Evolutionary conservation across 2,888 invertebrate species (phyloP), one percentile per base, ranked within the genome.

Genomic region (Laothoe populi): DNA sequence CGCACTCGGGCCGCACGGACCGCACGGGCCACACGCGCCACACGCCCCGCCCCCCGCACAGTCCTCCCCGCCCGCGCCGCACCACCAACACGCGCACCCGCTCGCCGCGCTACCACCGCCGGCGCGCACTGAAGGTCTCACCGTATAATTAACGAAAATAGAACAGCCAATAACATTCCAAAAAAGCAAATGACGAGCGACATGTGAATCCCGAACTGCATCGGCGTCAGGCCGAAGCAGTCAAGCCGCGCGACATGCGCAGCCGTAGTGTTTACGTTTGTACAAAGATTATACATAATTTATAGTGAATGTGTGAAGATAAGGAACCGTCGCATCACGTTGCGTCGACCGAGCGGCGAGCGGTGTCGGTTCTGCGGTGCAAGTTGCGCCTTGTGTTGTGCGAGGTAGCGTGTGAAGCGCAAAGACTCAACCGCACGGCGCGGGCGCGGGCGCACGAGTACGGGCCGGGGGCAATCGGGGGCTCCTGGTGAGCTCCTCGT

Each of bases 91-190:
- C 82, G 90, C 72, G 70, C 93, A 79, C 70, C 86, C 93, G 59
- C 93, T 95, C 71, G 89, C 95, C 72, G 93, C 95, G 26, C 90
- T 94, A 31, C 94, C 95, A 61, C 94, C 94, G n/a, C 93, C 94
- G 60, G 92, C 95, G 23, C 93, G 95, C 77, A 95, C 96, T 64
- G 96, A 96, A 82, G 96, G 96, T 53, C 93, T 96, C 79, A 96
- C 96, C 75, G 96, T 96, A 86, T 96, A 94, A 94, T 77, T 75
- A 65, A 63, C 67, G 23, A 65, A 60, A 67, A 63, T 68, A 66
- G 65, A 70, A 63, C 72, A 70, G 70, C 78, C 68, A 70, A 78
- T 75, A 78, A 88, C 87, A 88, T 87, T 87, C 87, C 88, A 86
- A 78, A 74, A 62, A 58, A 53, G 35, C 26, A 62, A 58, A 62